These are phyloP conservation scores for Eumeta japonica DNA, from an alignment of 1,140 invertebrate species.

Conservation along the genomic window DNA sequence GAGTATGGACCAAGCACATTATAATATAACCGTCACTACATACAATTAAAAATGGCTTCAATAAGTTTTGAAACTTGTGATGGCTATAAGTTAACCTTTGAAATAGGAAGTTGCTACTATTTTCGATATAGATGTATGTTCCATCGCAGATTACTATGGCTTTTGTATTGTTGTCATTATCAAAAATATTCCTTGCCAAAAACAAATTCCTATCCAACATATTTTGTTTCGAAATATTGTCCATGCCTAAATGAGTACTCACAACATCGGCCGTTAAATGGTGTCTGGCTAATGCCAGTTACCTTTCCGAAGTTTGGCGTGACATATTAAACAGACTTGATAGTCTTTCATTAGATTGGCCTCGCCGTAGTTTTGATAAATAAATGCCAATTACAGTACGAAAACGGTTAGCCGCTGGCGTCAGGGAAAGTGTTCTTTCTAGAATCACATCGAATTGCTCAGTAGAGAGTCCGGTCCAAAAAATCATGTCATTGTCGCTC, in stretches of 20 bases:
- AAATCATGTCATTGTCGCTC: background rate
- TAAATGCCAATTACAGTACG: background rate
- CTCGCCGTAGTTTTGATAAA: background rate
- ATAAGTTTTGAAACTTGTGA: slow-evolving; percentile 1
- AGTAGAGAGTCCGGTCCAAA: background rate
- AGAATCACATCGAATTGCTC: background rate
- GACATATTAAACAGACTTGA: background rate
- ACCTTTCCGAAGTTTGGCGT: background rate
- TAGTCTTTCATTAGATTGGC: background rate
- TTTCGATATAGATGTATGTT: slow-evolving; percentile 3
- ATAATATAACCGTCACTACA: background rate
- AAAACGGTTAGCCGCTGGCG: background rate
- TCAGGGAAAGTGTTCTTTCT: background rate
- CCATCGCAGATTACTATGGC: background rate
- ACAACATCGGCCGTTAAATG: background rate
- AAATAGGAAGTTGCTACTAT: slow-evolving; percentile 2
- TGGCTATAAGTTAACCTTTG: slow-evolving; percentile 1
- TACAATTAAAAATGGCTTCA: slow-evolving; percentile 2
- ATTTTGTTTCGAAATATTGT: background rate
- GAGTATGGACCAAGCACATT: slow-evolving; percentile 1
- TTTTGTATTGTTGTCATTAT: background rate
- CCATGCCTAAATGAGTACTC: background rate
- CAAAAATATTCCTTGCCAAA: background rate
- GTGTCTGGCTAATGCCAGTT: background rate
- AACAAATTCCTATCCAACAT: background rate